Evolutionary conservation across 2,113 vertebrate species (phyloP).

Genomic region (Lontra canadensis): DNA sequence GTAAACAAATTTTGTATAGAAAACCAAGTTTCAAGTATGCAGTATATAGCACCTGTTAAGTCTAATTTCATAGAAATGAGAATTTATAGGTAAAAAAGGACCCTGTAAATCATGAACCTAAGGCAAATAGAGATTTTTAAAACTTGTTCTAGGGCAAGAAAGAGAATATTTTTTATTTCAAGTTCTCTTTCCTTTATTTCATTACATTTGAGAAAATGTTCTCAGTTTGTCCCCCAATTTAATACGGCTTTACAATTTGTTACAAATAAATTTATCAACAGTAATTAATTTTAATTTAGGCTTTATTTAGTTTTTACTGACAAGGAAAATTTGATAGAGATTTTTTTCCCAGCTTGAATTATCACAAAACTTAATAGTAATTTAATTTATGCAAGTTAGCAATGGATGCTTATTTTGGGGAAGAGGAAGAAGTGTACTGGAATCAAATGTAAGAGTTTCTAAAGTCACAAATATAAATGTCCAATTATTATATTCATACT

Average conservation of each 20-base stretch:
- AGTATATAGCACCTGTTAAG: background rate
- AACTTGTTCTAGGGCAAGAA: background rate
- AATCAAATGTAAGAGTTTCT: background rate
- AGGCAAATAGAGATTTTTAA: background rate
- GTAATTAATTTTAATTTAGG: background rate
- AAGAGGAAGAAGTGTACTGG: background rate
- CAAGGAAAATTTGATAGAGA: background rate
- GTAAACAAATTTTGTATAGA: background rate
- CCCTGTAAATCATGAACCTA: background rate
- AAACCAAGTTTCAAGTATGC: background rate
- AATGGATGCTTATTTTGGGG: too few relatives aligned
- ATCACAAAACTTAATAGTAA: background rate
- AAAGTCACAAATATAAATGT: background rate
- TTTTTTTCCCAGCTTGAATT: background rate
- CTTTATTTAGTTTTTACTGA: background rate
- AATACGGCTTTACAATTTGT: background rate
- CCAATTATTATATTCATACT: background rate
- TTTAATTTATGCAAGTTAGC: background rate
- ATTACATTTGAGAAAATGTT: background rate
- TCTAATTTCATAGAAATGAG: background rate
- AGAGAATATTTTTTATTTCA: background rate
- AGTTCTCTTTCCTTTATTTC: background rate
- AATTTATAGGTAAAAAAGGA: background rate
- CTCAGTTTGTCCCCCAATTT: background rate
- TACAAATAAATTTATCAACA: background rate